Base-by-base conservation (phyloP, 2,888 invertebrate species). In the Xestia c-nigrum region DNA sequence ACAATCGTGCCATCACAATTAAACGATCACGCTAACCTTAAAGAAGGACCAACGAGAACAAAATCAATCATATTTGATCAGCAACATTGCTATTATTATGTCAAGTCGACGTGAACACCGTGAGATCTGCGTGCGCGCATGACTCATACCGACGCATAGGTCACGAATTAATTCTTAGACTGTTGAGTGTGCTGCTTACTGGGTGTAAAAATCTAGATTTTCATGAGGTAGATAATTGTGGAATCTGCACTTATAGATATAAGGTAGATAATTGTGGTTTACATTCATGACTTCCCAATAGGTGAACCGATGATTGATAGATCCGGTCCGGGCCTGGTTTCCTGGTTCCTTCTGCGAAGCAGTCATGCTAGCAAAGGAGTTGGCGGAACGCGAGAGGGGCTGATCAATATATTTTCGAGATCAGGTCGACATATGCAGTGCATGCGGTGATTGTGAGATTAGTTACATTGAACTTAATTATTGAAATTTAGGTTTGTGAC, bases 11-110 rank as follows among this genome's bases (percentile, higher is more conserved):
- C 24, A 61, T 61, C 19, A 82, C 83, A 82, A 82, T 82, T 72
- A 83, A 74, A 74, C 21, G 52, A 61, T 84, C 81, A 71, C 68
- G 81, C 73, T 63, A 75, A 85, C 83, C 72, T 86, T 73, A 86
- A 19, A 85, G 79, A 86, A 88, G 88, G 73, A 83, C 79, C 61
- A 76, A 64, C 55, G 40, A 78, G 74, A 76, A 84, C 66, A 80
- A 77, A 88, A 88, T 88, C 88, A 88, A 88, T 88, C 89, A 88
- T 80, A 81, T 87, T 87, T 86, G 89, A 87, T 88, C 88, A 84
- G 87, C 84, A 73, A 72, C 80, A 87, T 83, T 83, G 83, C 89
- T 88, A 86, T 88, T 88, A 88, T 88, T 88, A 88, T 88, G 89
- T 87, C 88, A 88, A 81, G 84, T 83, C 64, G 84, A 81, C 84